phyloP scores from a whole-genome alignment of 2,888 invertebrate genomes.

The Lepidonotus clava region DNA sequence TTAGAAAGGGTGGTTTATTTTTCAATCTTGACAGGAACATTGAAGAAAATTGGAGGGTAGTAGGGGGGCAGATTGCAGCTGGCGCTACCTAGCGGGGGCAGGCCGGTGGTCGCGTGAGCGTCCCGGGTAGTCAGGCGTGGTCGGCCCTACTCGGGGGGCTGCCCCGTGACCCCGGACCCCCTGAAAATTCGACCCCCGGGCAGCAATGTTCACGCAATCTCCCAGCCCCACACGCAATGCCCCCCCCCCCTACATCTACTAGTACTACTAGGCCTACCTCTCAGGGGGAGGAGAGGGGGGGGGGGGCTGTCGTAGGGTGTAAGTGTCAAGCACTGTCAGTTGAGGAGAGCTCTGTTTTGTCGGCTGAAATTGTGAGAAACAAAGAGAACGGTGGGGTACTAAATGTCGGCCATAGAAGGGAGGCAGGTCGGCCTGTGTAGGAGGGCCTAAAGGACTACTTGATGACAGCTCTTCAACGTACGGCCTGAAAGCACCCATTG shows the following conservation, averaged over 20 bases:
- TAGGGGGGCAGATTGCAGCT: background rate
- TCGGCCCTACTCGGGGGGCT: slow-evolving; percentile 10
- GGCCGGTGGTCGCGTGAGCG: slow-evolving; percentile 19
- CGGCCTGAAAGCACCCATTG: too few relatives aligned
- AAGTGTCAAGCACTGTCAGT: slow-evolving; percentile 28
- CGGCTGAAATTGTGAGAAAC: slow-evolving; percentile 12
- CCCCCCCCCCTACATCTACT: background rate
- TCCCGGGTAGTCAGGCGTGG: slow-evolving; percentile 11
- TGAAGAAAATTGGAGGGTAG: slow-evolving; percentile 17
- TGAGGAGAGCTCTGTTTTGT: background rate
- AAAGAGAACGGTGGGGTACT: background rate
- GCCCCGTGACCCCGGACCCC: slow-evolving; percentile 44
- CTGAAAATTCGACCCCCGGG: slow-evolving; percentile 40
- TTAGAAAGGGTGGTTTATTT: too few relatives aligned
- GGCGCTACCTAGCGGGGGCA: slow-evolving; percentile 14
- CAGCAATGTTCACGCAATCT: slow-evolving; percentile 22
- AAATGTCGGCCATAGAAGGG: background rate
- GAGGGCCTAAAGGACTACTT: too few relatives aligned
- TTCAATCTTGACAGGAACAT: too few relatives aligned
- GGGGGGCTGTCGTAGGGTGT: background rate
- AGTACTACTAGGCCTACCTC: background rate
- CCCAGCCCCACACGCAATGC: background rate
- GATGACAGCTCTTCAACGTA: too few relatives aligned
- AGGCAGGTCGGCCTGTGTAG: too few relatives aligned
- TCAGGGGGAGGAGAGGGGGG: too few relatives aligned